Evolutionary conservation across 2,797 vertebrate genomes (phyloP).

Genomic region (Lepilemur septentrionalis): DNA sequence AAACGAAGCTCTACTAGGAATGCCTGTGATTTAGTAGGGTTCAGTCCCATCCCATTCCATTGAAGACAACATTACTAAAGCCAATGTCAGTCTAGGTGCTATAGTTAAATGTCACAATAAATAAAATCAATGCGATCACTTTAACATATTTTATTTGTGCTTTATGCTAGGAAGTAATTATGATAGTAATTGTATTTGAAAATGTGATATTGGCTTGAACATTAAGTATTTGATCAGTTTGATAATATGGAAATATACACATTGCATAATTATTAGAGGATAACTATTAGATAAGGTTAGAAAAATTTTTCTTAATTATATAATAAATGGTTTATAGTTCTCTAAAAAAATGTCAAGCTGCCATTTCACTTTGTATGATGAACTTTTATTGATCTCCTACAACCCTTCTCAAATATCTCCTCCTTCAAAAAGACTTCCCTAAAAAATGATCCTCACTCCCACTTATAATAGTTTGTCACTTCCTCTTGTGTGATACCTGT

Average conservation of each 20-base stretch:
- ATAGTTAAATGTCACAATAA: background rate
- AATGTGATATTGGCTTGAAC: background rate
- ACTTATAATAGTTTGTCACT: background rate
- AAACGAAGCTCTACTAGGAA: background rate
- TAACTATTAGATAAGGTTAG: background rate
- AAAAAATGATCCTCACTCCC: background rate
- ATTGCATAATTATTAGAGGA: background rate
- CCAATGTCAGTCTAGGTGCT: background rate
- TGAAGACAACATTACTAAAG: background rate
- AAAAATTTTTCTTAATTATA: background rate
- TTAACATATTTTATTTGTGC: background rate
- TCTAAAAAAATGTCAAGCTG: background rate
- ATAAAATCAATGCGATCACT: background rate
- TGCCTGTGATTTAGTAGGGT: background rate
- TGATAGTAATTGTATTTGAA: background rate
- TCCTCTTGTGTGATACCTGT: background rate
- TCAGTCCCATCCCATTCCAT: background rate
- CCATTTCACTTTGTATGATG: background rate
- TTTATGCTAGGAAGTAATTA: background rate
- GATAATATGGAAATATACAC: background rate
- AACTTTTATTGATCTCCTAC: background rate
- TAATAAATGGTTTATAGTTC: background rate
- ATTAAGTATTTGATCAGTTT: background rate
- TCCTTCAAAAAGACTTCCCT: background rate
- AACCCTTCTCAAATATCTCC: background rate